Evolutionary conservation across 1,140 invertebrate genomes (phyloP).

Genomic region (Alviniconcha marisindica): DNA sequence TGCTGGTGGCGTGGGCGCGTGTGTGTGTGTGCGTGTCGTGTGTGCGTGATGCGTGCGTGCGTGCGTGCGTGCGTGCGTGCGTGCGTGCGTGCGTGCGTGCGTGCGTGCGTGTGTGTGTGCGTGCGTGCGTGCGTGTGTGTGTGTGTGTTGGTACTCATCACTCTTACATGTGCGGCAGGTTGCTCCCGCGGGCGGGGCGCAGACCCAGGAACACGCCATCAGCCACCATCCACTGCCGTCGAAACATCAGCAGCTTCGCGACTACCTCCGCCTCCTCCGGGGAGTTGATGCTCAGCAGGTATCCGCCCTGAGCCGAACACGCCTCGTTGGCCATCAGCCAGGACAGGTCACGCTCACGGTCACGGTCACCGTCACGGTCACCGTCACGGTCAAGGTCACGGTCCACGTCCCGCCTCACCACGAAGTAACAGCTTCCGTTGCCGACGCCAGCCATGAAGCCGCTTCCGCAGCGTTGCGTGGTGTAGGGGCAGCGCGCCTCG

Average conservation of each 20-base stretch:
- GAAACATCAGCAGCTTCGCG: not conserved
- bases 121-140: no score
- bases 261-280: not conserved
- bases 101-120: no score
- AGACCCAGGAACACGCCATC: not conserved
- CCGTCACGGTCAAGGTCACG: no score
- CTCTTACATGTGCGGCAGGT: not conserved
- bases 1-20: not conserved
- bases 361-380: no score
- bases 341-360: not conserved
- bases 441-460: not conserved
- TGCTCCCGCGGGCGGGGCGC: not conserved
- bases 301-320: constrained; percentile 2
- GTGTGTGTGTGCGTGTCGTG: not conserved
- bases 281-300: constrained; percentile 13
- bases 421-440: not conserved
- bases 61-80: no score
- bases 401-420: no score
- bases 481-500: constrained; percentile 3
- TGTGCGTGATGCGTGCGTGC: no score
- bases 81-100: no score
- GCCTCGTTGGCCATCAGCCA: constrained; percentile 15
- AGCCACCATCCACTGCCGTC: not conserved
- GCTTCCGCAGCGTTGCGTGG: not conserved
- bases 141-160: not conserved